Evolutionary conservation across 2,888 invertebrate genomes (phyloP), one percentile per base, ranked within the genome.

Genomic region (Anoplius nigerrimus): DNA sequence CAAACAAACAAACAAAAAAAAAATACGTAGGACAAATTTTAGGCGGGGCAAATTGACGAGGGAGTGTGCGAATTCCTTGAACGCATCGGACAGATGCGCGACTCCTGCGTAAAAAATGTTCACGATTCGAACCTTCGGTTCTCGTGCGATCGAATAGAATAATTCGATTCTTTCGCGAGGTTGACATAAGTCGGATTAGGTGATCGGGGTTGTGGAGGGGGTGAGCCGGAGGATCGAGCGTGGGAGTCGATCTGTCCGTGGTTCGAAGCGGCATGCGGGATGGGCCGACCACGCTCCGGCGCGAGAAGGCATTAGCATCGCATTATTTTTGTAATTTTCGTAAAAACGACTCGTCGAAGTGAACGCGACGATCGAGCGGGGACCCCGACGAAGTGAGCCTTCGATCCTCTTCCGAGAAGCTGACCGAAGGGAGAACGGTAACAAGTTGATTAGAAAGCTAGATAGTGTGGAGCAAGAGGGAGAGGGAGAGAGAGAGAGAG

Each of bases 281-380:
- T 13, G 34, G 34, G 34, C 34, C 34, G 34, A 34, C 11, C 34
- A 34, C 34, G 34, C 34, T 48, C 48, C 20, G 48, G 18, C 48
- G 18, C 48, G 18, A 20, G 16, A 43, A n/a, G 55, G 62, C 52
- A 48, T 48, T 66, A 52, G 66, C 61, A 62, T 59, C 68, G 71
- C 34, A 69, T 74, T 74, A 74, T 74, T 74, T 74, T 74, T 74
- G 61, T 74, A 74, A 72, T 70, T 60, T 72, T 72, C 72, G 64
- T 66, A 74, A 72, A 22, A 48, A 48, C 34, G 34, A 34, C 18
- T 34, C 34, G 34, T 34, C 34, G 48, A 48, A 48, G 48, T 18
- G 13, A 48, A 18, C 48, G 48, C 48, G 13, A 48, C 16, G 48
- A 48, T 18, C n/a, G 18, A 18, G 48, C 16, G n/a, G 1, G 16